Evolutionary conservation across 2,797 vertebrate species (phyloP), one percentile per base, ranked within the genome.

Genomic region (Sphenopsis melanotis): DNA sequence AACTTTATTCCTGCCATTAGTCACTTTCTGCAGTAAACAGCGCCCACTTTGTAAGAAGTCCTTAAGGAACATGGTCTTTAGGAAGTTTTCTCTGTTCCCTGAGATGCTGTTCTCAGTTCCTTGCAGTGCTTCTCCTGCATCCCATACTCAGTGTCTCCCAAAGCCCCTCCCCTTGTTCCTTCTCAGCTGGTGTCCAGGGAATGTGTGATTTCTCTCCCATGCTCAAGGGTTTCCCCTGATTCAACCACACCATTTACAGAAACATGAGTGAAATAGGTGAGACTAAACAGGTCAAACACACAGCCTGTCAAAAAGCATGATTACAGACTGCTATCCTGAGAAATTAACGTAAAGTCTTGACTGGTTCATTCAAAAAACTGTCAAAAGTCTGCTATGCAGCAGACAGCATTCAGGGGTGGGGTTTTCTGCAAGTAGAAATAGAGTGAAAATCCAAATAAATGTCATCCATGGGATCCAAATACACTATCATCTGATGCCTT

Each of bases 71-170:
- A n/a, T 0, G 0, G 11, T 57, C 50, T 39, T 57, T 14, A 49
- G 37, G 24, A 74, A 34, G 41, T 44, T 14, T 55, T 34, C 53
- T 41, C 56, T 66, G 52, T 39, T 5, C 36, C 55, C 26, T 0
- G 0, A 66, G 52, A 3, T 0, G 0, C 47, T 70, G 13, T 15
- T 57, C 27, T 16, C 34, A 66, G 53, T 12, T 66, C 64, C 56
- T 27, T 4, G 2, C 39, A 55, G 17, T n/a, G 52, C 29, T 61
- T 41, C 39, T 53, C 30, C 34, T 2, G 1, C 32, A 37, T 39
- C 29, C 12, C 41, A 29, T 1, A 59, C 4, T 59, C 52, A 15
- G 1, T 5, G 27, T 12, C 68, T 77, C 65, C 46, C 34, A 26
- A 74, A 79, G 26, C 15, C 14, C 42, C 20, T 70, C 44, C 34